Conservation (phyloP, 2,797 vertebrate genomes). For the Crax fasciolata region DNA sequence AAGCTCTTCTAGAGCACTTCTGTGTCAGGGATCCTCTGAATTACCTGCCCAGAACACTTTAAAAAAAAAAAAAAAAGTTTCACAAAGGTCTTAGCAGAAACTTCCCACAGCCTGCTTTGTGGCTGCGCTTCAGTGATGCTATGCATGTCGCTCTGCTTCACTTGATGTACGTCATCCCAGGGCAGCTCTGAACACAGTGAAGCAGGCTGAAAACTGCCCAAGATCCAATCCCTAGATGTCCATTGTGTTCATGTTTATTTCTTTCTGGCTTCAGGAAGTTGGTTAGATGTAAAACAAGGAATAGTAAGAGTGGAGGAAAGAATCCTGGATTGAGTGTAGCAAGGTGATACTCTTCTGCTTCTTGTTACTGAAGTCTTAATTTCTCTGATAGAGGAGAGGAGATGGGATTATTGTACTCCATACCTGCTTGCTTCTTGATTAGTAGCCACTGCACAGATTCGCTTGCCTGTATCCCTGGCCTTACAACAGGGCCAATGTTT, state of each 20-base stretch:
- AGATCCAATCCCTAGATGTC: background rate
- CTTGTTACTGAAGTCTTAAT: background rate
- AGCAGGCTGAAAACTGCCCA: background rate
- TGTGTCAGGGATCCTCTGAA: background rate
- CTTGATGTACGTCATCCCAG: background rate
- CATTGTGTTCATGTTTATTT: background rate
- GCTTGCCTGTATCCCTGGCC: background rate
- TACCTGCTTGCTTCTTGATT: background rate
- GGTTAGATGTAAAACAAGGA: constrained; percentile 9
- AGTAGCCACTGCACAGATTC: background rate
- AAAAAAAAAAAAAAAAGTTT: background rate
- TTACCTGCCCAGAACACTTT: background rate
- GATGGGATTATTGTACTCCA: background rate
- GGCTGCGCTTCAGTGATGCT: background rate
- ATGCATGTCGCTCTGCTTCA: background rate
- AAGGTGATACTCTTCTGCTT: background rate
- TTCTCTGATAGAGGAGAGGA: background rate
- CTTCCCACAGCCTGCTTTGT: background rate
- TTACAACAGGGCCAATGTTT: background rate
- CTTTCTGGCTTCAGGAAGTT: background rate
- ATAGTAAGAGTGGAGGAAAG: background rate
- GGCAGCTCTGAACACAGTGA: background rate
- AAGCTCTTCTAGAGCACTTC: background rate
- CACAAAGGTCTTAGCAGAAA: background rate
- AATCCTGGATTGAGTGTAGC: background rate